A percentile compares a stretch with the other conserved stretches of the same genome.
Evolutionary conservation across 2,113 vertebrate species (phyloP).

Genomic region (Craseonycteris thonglongyai): DNA sequence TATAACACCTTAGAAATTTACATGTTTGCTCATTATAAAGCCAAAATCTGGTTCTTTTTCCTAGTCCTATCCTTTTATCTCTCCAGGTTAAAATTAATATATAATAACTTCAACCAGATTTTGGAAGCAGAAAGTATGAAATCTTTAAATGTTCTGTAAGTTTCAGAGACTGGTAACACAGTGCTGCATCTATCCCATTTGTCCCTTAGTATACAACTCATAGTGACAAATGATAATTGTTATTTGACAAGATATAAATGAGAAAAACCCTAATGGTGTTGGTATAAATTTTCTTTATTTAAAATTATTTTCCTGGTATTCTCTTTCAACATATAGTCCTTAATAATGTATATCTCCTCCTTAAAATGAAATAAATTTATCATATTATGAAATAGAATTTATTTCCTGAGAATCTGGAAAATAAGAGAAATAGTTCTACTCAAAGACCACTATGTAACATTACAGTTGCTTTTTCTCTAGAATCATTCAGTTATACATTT

Average conservation of each 20-base stretch:
- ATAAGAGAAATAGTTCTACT: not conserved
- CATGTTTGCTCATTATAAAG: not conserved
- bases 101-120: not conserved
- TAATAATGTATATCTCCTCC: not conserved
- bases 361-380: not conserved
- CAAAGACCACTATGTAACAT: not conserved
- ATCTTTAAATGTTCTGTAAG: not conserved
- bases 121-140: not conserved
- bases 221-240: not conserved
- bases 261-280: not conserved
- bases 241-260: not conserved
- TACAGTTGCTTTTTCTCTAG: not conserved
- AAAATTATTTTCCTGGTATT: not conserved
- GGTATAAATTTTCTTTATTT: not conserved
- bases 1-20: not conserved
- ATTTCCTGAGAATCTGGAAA: not conserved
- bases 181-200: not conserved
- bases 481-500: not conserved
- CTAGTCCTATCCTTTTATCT: not conserved
- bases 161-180: not conserved
- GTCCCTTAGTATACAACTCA: not conserved
- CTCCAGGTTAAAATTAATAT: conserved; percentile 22
- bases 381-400: not conserved
- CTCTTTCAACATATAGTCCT: not conserved
- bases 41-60: not conserved